phyloP scores from a whole-genome alignment of 1,140 invertebrate species.

The Matsumurasca onukii region DNA sequence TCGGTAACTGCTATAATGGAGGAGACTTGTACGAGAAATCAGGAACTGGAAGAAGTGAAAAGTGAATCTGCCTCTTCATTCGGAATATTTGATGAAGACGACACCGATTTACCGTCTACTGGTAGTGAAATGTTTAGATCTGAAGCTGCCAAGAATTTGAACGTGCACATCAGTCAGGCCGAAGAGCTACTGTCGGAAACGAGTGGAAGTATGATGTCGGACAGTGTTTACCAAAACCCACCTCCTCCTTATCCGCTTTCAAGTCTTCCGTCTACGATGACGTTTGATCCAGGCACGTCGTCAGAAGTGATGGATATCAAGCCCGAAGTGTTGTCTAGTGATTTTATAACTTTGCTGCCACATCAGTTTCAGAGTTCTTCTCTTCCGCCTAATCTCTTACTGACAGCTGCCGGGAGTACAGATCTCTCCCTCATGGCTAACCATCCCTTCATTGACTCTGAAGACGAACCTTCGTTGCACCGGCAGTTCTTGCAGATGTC shows the following conservation, averaged over 20 bases:
- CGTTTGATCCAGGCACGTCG: slow-evolving; percentile 2
- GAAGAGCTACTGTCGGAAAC: slow-evolving; percentile 26
- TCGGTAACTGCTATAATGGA: slow-evolving; percentile 25
- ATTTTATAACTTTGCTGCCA: slow-evolving; percentile 8
- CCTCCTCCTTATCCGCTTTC: slow-evolving; percentile 18
- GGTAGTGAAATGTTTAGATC: slow-evolving; percentile 10
- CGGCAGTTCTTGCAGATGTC: slow-evolving; percentile 22
- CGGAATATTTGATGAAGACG: neutral
- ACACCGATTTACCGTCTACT: neutral
- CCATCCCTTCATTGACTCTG: slow-evolving; percentile 21
- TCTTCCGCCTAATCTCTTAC: slow-evolving; percentile 4
- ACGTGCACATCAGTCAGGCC: neutral
- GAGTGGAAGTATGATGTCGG: slow-evolving; percentile 18
- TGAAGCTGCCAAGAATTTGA: neutral
- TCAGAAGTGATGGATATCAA: slow-evolving; percentile 21
- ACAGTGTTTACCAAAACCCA: slow-evolving; percentile 23
- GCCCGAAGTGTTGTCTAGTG: neutral
- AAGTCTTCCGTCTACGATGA: neutral
- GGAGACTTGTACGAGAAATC: slow-evolving; percentile 14
- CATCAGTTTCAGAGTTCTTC: slow-evolving; percentile 11
- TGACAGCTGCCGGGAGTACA: neutral
- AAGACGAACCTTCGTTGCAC: slow-evolving; percentile 11
- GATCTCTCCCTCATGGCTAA: neutral
- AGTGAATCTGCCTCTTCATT: slow-evolving; percentile 7
- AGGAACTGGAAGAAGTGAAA: slow-evolving; percentile 9